These are phyloP conservation scores for Drosophila parthenogenetica DNA, from an alignment of 2,888 invertebrate genomes.

Conservation along the genomic window DNA sequence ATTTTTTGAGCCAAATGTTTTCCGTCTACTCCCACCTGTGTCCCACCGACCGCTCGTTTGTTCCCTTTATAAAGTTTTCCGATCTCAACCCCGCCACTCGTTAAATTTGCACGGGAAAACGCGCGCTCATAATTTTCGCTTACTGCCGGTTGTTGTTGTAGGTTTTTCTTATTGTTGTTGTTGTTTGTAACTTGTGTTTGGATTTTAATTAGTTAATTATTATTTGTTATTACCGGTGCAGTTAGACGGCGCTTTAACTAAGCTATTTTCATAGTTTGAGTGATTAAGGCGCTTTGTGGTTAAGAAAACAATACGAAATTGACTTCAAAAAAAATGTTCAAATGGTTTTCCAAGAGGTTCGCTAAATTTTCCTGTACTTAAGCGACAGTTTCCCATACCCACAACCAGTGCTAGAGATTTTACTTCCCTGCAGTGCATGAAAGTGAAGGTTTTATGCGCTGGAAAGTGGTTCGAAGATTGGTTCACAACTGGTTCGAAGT, in stretches of 20 bases:
- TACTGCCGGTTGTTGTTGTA: conserved; percentile 39
- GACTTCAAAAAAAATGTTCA: neutral
- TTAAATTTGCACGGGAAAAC: conserved; percentile 37
- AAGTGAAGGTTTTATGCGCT: conserved; percentile 24
- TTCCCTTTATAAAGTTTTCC: conserved; percentile 16
- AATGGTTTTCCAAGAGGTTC: conserved; percentile 9
- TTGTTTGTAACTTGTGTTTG: conserved; percentile 21
- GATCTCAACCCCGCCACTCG: conserved; percentile 12
- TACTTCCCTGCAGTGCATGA: conserved; percentile 14
- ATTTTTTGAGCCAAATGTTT: conserved; percentile 51
- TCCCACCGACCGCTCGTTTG: neutral
- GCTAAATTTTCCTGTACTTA: neutral
- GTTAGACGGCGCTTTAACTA: conserved; percentile 30
- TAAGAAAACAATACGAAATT: conserved; percentile 9
- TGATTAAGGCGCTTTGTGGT: conserved; percentile 16
- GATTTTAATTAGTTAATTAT: conserved; percentile 71
- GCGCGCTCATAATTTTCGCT: conserved; percentile 62
- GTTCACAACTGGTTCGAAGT: conserved; percentile 4
- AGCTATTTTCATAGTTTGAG: conserved; percentile 28
- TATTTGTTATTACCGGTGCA: conserved; percentile 56
- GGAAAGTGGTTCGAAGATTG: conserved; percentile 5
- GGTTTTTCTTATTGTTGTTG: conserved; percentile 16
- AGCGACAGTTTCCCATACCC: conserved; percentile 17
- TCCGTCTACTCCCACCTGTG: conserved; percentile 17
- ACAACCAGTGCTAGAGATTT: neutral